Evolutionary conservation across 2,113 vertebrate species (phyloP), one percentile per base, ranked within the genome.

Genomic region (Eira barbara): DNA sequence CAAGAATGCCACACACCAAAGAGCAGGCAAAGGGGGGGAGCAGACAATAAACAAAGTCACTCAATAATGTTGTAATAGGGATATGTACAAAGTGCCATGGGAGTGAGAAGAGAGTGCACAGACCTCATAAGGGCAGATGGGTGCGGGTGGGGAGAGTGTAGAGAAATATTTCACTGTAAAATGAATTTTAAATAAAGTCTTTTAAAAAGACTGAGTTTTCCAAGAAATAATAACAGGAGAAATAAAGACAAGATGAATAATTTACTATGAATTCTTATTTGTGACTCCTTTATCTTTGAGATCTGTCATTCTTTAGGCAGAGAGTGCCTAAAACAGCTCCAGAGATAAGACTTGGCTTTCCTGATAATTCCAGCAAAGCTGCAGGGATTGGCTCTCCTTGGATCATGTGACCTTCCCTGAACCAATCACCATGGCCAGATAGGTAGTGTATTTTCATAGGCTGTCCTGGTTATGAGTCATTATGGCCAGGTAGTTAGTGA

Each of bases 251-350:
- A 76, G 23, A 94, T 93, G 31, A 95, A 65, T 57, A 80, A 94
- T 90, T 96, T 90, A 86, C 42, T 89, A 57, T 47, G 25, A 27
- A 49, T 74, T 95, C 10, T 93, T 91, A 88, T 89, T 71, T 92
- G 31, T 31, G 5, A 39, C 31, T 84, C 55, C 12, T 78, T 78
- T 83, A 34, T 67, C 47, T 83, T 74, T 74, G 42, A 69, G 76
- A 94, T 63, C 7, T 18, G 45, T 49, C 34, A 76, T 59, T 86
- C 86, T 61, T 52, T 34, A 96, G 47, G 52, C n/a, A 82, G 17
- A 92, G 78, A 86, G 42, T 39, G 36, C 82, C 42, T 67, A 74
- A 74, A 11, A 47, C 4, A 73, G 29, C 29, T 83, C 8, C 39
- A 80, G 15, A 90, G 25, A 83, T 45, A 57, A 94, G 42, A 82